A percentile compares a stretch with the other conserved stretches of the same genome.
Evolutionary conservation across 2,888 invertebrate species (phyloP).

Genomic region (Ommatoiulus sabulosus): DNA sequence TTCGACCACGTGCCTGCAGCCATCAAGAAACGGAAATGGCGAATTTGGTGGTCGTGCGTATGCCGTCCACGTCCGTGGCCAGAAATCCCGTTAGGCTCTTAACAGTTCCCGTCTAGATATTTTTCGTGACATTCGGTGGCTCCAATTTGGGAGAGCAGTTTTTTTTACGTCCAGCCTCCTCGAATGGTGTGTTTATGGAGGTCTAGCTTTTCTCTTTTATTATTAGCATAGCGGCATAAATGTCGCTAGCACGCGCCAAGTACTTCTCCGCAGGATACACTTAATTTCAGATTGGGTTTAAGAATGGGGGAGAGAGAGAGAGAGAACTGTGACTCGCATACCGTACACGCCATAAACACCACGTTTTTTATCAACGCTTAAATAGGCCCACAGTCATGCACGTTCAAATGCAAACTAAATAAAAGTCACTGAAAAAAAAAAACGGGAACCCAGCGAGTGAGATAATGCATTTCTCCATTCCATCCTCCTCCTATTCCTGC

Average conservation of each 20-base stretch:
- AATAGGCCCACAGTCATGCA: neutral
- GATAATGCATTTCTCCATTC: slow-evolving; percentile 10
- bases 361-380: neutral
- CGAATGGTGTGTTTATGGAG: slow-evolving; percentile 30
- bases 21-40: slow-evolving; percentile 49
- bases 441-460: neutral
- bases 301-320: neutral
- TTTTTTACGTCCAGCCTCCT: slow-evolving; percentile 31
- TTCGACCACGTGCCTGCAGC: slow-evolving; percentile 2
- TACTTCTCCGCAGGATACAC: slow-evolving; percentile 44
- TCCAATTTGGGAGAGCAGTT: slow-evolving; percentile 1
- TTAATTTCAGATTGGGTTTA: slow-evolving; percentile 47
- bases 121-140: neutral
- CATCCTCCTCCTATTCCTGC: neutral
- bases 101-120: slow-evolving; percentile 20
- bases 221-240: slow-evolving; percentile 39
- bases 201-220: neutral
- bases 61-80: slow-evolving; percentile 29
- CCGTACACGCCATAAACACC: neutral
- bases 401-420: slow-evolving; percentile 44
- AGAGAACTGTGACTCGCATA: no score
- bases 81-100: slow-evolving; percentile 44
- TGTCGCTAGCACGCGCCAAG: neutral
- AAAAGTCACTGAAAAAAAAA: slow-evolving; percentile 29
- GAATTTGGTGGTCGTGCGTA: slow-evolving; percentile 29